A percentile compares a stretch with the other conserved stretches of the same genome.
phyloP scores from a whole-genome alignment of 2,113 vertebrate genomes.

The Eleginops maclovinus region DNA sequence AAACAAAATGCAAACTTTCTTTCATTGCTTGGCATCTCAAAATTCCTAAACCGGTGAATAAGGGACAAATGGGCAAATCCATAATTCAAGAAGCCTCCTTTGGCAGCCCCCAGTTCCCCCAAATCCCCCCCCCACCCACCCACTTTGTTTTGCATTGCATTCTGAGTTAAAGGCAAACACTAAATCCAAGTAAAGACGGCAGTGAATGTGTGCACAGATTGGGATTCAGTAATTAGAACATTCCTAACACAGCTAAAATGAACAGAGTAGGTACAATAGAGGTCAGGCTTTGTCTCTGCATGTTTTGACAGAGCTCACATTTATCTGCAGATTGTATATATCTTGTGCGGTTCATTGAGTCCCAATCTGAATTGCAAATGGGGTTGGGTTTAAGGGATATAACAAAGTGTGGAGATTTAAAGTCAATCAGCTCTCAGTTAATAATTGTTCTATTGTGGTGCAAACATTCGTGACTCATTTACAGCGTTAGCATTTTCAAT shows the following conservation, averaged over 20 bases:
- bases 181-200: background rate
- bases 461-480: conserved; percentile 17
- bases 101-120: conserved; percentile 11
- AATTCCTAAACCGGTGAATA: conserved; percentile 22
- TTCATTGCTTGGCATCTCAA: conserved; percentile 15
- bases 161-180: conserved; percentile 41
- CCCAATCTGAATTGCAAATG: conserved; percentile 19
- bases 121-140: no score
- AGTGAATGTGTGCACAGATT: background rate
- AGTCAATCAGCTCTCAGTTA: conserved; percentile 28
- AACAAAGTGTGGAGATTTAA: conserved; percentile 5
- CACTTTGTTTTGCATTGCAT: conserved; percentile 45
- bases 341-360: conserved; percentile 5
- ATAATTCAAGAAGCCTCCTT: conserved; percentile 54
- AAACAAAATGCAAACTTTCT: conserved; percentile 48
- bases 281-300: background rate
- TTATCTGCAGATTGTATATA: conserved; percentile 16
- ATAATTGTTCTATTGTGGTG: conserved; percentile 39
- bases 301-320: conserved; percentile 2
- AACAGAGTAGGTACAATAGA: background rate
- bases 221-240: conserved; percentile 4
- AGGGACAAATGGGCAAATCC: conserved; percentile 32
- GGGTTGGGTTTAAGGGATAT: background rate
- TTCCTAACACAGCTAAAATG: background rate
- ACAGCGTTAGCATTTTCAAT: conserved; percentile 38